Conservation (phyloP, 2,888 invertebrate genomes). For the Heliconius cydno region DNA sequence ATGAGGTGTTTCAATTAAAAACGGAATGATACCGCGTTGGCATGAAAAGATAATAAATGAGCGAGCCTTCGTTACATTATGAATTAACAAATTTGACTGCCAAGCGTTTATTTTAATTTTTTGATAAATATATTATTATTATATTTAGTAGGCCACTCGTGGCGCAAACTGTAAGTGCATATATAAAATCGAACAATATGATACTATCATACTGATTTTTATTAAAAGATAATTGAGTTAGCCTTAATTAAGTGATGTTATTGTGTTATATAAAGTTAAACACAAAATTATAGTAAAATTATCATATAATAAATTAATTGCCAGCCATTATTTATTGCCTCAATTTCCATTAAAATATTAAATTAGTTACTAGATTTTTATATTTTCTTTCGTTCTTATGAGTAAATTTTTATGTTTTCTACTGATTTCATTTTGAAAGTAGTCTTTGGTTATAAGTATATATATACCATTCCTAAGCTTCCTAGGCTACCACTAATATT, state of each 20-base stretch:
- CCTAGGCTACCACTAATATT: too few species aligned
- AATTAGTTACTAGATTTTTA: not conserved
- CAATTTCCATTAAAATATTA: not conserved
- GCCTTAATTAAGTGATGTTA: not conserved
- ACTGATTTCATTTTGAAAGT: not conserved
- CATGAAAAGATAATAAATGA: slow-evolving; percentile 67
- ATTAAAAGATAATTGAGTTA: not conserved
- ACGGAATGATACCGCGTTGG: slow-evolving; percentile 63
- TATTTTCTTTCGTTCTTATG: too few species aligned
- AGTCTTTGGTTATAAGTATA: too few species aligned
- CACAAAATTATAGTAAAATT: not conserved
- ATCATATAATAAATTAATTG: not conserved
- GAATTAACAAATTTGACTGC: slow-evolving; percentile 50
- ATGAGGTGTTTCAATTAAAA: slow-evolving; percentile 65
- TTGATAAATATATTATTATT: not conserved
- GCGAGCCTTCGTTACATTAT: slow-evolving; percentile 51
- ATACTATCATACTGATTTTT: not conserved
- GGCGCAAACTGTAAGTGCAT: too few species aligned
- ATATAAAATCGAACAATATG: not conserved
- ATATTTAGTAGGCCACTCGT: not conserved
- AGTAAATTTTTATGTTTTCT: not conserved
- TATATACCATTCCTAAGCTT: too few species aligned
- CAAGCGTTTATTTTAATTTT: slow-evolving; percentile 34
- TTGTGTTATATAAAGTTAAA: not conserved
- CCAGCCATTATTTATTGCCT: not conserved